phyloP scores from a whole-genome alignment of 2,888 invertebrate genomes.

The Ariolimax columbianus region DNA sequence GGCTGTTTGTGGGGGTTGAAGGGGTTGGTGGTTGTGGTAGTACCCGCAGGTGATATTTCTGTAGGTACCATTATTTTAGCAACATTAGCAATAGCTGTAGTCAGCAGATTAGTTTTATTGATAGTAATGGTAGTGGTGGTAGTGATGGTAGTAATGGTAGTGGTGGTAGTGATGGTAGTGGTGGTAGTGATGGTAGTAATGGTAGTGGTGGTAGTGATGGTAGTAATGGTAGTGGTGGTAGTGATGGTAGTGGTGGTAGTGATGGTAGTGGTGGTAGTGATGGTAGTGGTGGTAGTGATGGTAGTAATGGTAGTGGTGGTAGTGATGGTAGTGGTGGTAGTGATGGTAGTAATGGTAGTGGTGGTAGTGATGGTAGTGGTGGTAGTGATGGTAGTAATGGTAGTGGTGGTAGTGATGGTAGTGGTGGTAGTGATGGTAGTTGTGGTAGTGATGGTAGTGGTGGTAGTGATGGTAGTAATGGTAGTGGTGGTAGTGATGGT shows the following conservation, averaged over 20 bases:
- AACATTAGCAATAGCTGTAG: not conserved
- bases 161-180: slow-evolving; percentile 10
- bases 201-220: not conserved
- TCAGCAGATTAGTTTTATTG: not conserved
- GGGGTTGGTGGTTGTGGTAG: not conserved
- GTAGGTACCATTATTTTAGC: not conserved
- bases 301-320: not conserved
- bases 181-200: not conserved
- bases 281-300: not conserved
- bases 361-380: slow-evolving; percentile 4
- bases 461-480: too few species aligned
- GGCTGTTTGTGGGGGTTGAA: too few species aligned
- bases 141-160: slow-evolving; percentile 1
- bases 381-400: not conserved
- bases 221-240: not conserved
- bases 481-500: not conserved
- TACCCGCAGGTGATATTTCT: not conserved
- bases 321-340: not conserved
- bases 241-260: not conserved
- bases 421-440: too few species aligned
- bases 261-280: not conserved
- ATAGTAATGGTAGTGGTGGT: slow-evolving; percentile 1
- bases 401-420: not conserved
- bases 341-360: slow-evolving; percentile 2
- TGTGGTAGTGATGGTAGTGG: too few species aligned